Base-by-base conservation (phyloP, 2,888 invertebrate species). In the Melolontha melolontha region DNA sequence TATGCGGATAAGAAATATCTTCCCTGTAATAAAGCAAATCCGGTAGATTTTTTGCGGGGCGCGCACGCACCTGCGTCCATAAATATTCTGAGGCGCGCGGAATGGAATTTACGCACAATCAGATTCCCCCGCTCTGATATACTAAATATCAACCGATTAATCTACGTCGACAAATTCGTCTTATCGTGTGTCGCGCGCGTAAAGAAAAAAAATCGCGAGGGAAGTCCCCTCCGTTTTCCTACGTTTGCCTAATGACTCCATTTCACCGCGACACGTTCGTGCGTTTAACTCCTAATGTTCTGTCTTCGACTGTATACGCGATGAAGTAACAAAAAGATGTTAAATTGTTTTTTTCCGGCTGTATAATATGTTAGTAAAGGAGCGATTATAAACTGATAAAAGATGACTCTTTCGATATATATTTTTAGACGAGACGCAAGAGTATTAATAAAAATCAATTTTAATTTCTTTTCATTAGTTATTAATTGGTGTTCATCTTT, bases 61-160 rank as follows among this genome's bases (percentile, higher is more conserved):
- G 44, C 59, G 42, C 57, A 14, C 16, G 59, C 59, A 59, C 59
- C 59, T 59, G 59, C 29, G 44, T 14, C 44, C 44, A 59, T 59
- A 59, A 59, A 59, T 59, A 34, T 27, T 59, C 29, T 8, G 22
- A 12, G 10, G 22, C 27, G 12, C 55, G 41, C 12, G 29, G 44
- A 59, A 59, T 44, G 59, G 29, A 59, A 59, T 59, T 59, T 59
- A 59, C 59, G 59, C 59, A 59, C 44, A 59, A 59, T 59, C 59
- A 59, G 44, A 59, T 59, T 44, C 29, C 29, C 29, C 29, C 44
- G 34, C 59, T 12, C 27, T 22, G 41, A 59, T 59, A 59, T 44
- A 59, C 59, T 59, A 59, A 59, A 59, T 59, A 59, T 59, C 44
- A 59, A 47, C 44, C 59, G 59, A 59, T 59, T 59, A 59, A 59